A percentile compares a stretch with the other conserved stretches of the same genome.
Evolutionary conservation across 2,888 invertebrate genomes (phyloP).

Genomic region (Lepetodrilus schrolli): DNA sequence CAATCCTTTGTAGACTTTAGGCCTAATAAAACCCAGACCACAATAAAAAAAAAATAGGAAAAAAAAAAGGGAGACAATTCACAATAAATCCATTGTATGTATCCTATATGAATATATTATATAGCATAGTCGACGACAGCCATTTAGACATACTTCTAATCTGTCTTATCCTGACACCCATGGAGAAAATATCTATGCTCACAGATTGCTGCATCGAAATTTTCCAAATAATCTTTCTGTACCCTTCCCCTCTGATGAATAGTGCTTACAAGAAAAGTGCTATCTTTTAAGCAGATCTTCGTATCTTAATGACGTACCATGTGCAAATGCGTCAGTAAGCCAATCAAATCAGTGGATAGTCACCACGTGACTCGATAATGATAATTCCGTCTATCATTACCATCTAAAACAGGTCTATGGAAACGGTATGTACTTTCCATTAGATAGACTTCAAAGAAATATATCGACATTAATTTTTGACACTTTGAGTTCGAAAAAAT

Average conservation of each 20-base stretch:
- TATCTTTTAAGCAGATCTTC: slow-evolving; percentile 21
- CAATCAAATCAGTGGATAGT: neutral
- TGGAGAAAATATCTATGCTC: no score
- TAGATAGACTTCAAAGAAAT: slow-evolving; percentile 45
- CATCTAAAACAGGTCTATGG: slow-evolving; percentile 2
- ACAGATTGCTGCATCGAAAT: neutral
- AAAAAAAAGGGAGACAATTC: no score
- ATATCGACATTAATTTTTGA: slow-evolving; percentile 40
- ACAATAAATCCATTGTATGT: no score
- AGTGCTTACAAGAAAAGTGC: slow-evolving; percentile 1
- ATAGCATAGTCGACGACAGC: no score
- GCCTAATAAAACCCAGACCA: no score
- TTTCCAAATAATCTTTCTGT: neutral
- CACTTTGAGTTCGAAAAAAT: slow-evolving; percentile 37
- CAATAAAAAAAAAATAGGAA: no score
- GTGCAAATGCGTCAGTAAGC: neutral
- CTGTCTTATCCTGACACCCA: no score
- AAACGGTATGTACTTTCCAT: slow-evolving; percentile 43
- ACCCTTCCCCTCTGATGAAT: slow-evolving; percentile 9
- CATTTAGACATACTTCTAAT: no score
- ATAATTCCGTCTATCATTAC: slow-evolving; percentile 13
- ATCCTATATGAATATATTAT: no score
- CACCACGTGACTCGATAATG: slow-evolving; percentile 6
- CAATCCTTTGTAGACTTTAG: no score
- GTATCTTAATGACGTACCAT: neutral